These are phyloP conservation scores for Hyphantria cunea DNA, from an alignment of 1,140 invertebrate genomes.

Conservation along the genomic window DNA sequence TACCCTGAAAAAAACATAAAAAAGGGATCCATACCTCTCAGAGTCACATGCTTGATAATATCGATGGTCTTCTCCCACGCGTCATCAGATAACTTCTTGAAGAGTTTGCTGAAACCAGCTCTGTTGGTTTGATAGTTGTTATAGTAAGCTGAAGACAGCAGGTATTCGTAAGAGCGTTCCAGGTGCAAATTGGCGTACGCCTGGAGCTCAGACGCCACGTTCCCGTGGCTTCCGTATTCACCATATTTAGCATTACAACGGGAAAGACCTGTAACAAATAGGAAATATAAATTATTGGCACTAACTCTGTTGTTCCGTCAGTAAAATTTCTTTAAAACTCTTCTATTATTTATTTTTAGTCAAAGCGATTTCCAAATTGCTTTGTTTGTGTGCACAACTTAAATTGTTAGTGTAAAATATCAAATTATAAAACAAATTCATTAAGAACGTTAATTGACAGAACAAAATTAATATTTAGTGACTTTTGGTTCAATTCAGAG, in stretches of 20 bases:
- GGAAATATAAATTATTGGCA: neutral
- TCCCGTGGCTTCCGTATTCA: slow-evolving; percentile 77
- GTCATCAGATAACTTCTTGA: slow-evolving; percentile 87
- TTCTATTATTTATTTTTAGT: too few species aligned
- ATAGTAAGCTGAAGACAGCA: slow-evolving; percentile 89
- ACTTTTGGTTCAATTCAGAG: too few species aligned
- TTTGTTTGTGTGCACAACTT: too few species aligned
- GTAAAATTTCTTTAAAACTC: too few species aligned
- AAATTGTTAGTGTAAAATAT: too few species aligned
- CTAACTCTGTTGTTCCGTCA: too few species aligned
- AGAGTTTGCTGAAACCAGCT: slow-evolving; percentile 88
- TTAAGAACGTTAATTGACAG: too few species aligned
- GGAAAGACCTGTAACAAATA: slow-evolving; percentile 48
- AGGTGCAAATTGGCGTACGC: slow-evolving; percentile 86
- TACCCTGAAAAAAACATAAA: too few species aligned
- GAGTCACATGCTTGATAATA: slow-evolving; percentile 88
- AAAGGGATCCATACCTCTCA: slow-evolving; percentile 88
- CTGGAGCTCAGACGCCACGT: slow-evolving; percentile 80
- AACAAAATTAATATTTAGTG: too few species aligned
- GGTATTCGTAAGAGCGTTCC: slow-evolving; percentile 86
- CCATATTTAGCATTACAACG: slow-evolving; percentile 88
- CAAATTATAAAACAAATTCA: too few species aligned
- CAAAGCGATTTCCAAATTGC: too few species aligned
- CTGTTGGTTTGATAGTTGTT: slow-evolving; percentile 89
- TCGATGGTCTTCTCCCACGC: slow-evolving; percentile 89